phyloP scores from a whole-genome alignment of 1,140 invertebrate species.

The Drosophila nikananu region DNA sequence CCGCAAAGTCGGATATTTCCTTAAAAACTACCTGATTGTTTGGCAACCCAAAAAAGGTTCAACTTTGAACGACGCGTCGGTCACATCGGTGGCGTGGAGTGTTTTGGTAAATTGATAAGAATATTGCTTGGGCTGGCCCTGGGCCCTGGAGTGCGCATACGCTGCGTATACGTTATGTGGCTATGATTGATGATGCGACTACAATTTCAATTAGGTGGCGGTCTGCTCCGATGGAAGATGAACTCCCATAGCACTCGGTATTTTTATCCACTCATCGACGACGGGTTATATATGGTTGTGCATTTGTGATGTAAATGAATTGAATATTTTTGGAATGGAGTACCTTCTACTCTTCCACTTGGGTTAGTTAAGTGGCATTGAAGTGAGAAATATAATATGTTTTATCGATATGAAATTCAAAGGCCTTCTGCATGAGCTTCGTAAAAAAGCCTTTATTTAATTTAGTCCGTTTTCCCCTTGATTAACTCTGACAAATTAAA shows the following conservation, averaged over 20 bases:
- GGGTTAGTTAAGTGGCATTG: neutral
- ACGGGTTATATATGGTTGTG: conserved; percentile 31
- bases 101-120: conserved; percentile 72
- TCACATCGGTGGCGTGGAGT: conserved; percentile 35
- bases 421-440: neutral
- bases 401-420: neutral
- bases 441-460: conserved; percentile 3
- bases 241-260: conserved; percentile 35
- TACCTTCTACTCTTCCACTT: neutral
- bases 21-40: no score
- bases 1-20: no score
- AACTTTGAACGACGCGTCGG: no score
- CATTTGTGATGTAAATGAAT: conserved; percentile 32
- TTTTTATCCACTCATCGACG: conserved; percentile 43
- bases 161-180: conserved; percentile 48
- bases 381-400: conserved; percentile 2
- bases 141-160: conserved; percentile 51
- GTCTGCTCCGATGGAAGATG: conserved; percentile 31
- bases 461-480: conserved; percentile 20
- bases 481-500: conserved; percentile 42
- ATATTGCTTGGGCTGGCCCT: conserved; percentile 67
- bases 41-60: no score
- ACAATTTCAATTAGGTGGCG: conserved; percentile 72
- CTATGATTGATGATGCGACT: conserved; percentile 75
- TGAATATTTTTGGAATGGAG: conserved; percentile 17